Evolutionary conservation across 2,888 invertebrate genomes (phyloP).

Genomic region (Andrena trimmerana): DNA sequence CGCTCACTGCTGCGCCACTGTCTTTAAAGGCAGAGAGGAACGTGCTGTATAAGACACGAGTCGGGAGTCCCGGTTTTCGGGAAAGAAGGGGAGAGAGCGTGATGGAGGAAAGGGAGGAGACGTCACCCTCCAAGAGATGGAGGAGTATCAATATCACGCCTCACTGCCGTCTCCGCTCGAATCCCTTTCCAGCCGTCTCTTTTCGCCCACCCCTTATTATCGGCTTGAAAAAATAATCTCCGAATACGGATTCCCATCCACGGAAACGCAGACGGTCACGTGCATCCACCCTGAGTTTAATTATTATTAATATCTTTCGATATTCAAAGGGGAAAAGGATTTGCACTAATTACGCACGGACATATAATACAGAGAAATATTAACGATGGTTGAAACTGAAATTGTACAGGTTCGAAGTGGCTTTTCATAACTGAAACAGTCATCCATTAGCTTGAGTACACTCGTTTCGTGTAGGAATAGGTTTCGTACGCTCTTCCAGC

Average conservation of each 20-base stretch:
- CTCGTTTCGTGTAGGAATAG: too few species aligned
- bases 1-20: conserved; percentile 72
- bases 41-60: conserved; percentile 58
- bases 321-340: too few species aligned
- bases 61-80: conserved; percentile 44
- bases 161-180: conserved; percentile 77
- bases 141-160: conserved; percentile 83
- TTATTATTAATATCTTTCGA: conserved; percentile 36
- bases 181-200: conserved; percentile 64
- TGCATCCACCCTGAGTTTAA: conserved; percentile 41
- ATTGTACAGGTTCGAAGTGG: too few species aligned
- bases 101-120: conserved; percentile 67
- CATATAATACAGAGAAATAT: too few species aligned
- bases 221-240: conserved; percentile 78
- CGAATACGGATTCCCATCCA: conserved; percentile 61
- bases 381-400: too few species aligned
- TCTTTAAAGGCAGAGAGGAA: conserved; percentile 70
- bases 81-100: conserved; percentile 35
- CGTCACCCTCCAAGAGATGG: conserved; percentile 78
- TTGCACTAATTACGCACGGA: too few species aligned
- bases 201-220: conserved; percentile 76
- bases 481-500: too few species aligned
- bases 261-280: conserved; percentile 21
- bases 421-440: too few species aligned
- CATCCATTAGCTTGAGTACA: too few species aligned